Base-by-base conservation (phyloP, 2,888 invertebrate genomes). In the Tubulanus polymorphus region DNA sequence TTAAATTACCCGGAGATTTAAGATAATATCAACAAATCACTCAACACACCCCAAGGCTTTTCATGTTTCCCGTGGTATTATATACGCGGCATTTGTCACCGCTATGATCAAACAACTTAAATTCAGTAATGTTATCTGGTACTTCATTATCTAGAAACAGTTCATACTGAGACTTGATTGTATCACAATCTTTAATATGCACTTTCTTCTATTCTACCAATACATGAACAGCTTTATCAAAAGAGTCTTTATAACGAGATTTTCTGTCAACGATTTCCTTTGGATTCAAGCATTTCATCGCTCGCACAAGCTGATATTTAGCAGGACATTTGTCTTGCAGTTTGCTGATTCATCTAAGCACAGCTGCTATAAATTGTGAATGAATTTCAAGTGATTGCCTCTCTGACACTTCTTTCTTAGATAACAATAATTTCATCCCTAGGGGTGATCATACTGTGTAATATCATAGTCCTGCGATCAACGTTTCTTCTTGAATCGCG, bases 261-360 rank as follows among this genome's bases (percentile, higher is more conserved):
- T 37, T 37, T 12, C 51, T 10, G 8, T 18, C 18, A 28, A 35
- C 47, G 55, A 59, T 59, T 37, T 57, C 25, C 15, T 29, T 50
- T 47, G 57, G 57, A 29, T 51, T 37, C 20, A 54, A 37, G 27
- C 51, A 49, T n/a, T 29, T 23, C 20, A 57, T n/a, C 2, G 53
- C 25, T 37, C 48, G 32, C 15, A 54, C 54, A 3, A 51, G 5
- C 18, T 46, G 6, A 32, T 54, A 57, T 20, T 23, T 46, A 20
- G 41, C 3, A 27, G 54, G 57, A 23, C 51, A 47, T 37, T 57
- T 57, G 26, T 54, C 54, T 29, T 48, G 50, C 3, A 57, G 18
- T 32, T 57, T 54, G 26, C 20, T 35, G 25, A 48, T 26, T n/a
- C 50, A 18, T 2, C 15, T 28, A 25, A 50, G 28, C 45, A 57